Percentiles rank a stretch among this genome's conserved stretches.
These are phyloP conservation scores for Timema podura DNA, from an alignment of 2,888 invertebrate species.

Conservation along the genomic window DNA sequence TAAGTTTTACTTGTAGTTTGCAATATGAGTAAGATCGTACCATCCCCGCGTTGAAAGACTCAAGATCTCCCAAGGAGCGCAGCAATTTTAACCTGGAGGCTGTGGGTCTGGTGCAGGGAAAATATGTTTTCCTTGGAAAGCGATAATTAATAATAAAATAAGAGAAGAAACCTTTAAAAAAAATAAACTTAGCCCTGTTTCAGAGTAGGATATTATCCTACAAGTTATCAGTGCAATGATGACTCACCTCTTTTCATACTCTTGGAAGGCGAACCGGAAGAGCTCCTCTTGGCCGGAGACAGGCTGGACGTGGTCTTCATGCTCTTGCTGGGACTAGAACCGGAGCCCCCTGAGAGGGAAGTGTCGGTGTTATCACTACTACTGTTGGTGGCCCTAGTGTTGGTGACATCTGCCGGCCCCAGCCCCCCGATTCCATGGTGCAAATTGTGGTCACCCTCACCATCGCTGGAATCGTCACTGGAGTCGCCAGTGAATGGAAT, in stretches of 20 bases:
- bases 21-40: too few species aligned
- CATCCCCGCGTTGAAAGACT: too few species aligned
- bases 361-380: conserved; percentile 53
- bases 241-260: conserved; percentile 72
- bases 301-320: conserved; percentile 81
- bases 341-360: conserved; percentile 58
- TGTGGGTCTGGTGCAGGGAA: too few species aligned
- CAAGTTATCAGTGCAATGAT: not conserved
- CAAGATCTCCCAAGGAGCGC: too few species aligned
- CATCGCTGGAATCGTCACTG: conserved; percentile 91
- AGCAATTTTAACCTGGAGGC: too few species aligned
- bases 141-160: not conserved
- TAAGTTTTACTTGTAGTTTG: too few species aligned
- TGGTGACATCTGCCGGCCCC: conserved; percentile 40
- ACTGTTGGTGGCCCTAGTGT: conserved; percentile 49
- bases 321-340: conserved; percentile 80
- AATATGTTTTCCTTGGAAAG: too few species aligned
- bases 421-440: conserved; percentile 42
- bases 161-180: not conserved
- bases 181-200: not conserved
- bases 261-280: conserved; percentile 77
- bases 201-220: not conserved
- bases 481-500: conserved; percentile 95
- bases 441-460: conserved; percentile 54
- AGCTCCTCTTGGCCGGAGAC: conserved; percentile 77